Conservation (phyloP, 2,797 vertebrate species). For the Muscicapa striata region DNA sequence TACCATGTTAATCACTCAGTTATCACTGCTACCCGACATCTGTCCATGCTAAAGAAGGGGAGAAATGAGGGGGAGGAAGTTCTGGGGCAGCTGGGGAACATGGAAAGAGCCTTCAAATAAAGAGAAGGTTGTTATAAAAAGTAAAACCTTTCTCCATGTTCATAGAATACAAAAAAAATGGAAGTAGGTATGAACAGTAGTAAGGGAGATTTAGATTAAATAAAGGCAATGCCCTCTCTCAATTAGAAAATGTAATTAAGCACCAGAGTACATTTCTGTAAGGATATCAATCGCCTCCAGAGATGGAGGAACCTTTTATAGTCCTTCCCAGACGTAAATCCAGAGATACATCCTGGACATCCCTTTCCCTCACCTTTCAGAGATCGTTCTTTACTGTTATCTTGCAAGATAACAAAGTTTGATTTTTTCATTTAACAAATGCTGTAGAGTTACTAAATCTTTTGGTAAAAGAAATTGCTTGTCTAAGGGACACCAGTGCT, state of each 20-base stretch:
- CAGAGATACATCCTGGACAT: neutral
- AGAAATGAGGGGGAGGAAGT: neutral
- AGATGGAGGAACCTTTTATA: neutral
- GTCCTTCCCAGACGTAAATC: neutral
- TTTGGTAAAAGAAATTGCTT: conserved; percentile 30
- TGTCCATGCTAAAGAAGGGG: neutral
- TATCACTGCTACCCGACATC: neutral
- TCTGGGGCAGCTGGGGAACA: neutral
- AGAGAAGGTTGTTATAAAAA: neutral
- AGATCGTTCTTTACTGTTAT: neutral
- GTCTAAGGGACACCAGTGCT: conserved; percentile 4
- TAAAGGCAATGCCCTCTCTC: neutral
- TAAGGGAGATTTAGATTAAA: neutral
- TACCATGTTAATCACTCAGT: neutral
- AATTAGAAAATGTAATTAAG: neutral
- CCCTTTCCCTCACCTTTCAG: neutral
- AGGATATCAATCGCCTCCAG: neutral
- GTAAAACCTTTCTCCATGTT: neutral
- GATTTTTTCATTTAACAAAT: conserved; percentile 45
- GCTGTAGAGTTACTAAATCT: conserved; percentile 20
- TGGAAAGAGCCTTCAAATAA: neutral
- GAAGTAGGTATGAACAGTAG: neutral
- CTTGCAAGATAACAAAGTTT: conserved; percentile 15
- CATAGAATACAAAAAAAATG: neutral
- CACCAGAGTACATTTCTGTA: neutral